These are phyloP conservation scores for Neodiprion fabricii DNA, from an alignment of 1,140 invertebrate genomes.

Conservation along the genomic window DNA sequence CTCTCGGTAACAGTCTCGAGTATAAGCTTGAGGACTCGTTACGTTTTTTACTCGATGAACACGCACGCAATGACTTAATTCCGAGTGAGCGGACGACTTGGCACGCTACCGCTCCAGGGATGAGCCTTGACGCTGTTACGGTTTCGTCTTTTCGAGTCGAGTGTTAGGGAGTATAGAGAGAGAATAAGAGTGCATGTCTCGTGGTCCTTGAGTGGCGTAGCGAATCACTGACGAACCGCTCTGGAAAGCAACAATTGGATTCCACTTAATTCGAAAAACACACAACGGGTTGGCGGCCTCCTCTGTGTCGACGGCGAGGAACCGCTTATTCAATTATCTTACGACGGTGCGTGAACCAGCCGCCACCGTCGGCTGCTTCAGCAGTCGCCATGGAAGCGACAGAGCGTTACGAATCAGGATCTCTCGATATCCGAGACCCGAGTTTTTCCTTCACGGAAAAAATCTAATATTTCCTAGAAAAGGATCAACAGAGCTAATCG, in stretches of 20 bases:
- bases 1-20: not conserved
- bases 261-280: constrained; percentile 7
- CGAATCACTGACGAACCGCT: constrained; percentile 4
- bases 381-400: not conserved
- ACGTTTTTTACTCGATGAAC: not conserved
- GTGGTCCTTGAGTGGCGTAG: constrained; percentile 6
- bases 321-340: constrained; percentile 7
- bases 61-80: not conserved
- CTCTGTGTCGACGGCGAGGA: constrained; percentile 1
- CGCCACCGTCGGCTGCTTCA: not conserved
- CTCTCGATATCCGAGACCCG: not conserved
- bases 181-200: not conserved
- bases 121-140: not conserved
- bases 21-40: not conserved
- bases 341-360: not conserved
- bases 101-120: not conserved
- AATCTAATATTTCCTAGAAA: not conserved
- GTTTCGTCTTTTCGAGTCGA: not conserved
- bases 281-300: constrained; percentile 3
- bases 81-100: not conserved
- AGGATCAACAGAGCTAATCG: constrained; percentile 5
- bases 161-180: not conserved
- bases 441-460: not conserved
- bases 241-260: constrained; percentile 2
- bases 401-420: not conserved